Evolutionary conservation across 2,888 invertebrate species (phyloP).

Genomic region (Andrena hattorfiana): DNA sequence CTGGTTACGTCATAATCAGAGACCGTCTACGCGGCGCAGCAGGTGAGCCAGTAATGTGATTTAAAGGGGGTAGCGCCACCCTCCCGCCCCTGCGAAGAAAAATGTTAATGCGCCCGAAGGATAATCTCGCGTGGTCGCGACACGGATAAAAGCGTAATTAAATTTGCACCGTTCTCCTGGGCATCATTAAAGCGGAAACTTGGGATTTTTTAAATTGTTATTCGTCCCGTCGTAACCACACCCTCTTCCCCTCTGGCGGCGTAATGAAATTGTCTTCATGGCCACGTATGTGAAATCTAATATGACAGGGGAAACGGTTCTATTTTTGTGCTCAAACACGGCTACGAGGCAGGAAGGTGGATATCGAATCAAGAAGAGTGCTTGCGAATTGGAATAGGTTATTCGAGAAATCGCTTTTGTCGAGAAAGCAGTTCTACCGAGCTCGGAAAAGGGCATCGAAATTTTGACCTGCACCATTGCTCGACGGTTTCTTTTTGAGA

Average conservation of each 20-base stretch:
- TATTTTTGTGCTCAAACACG: conserved; percentile 43
- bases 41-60: conserved; percentile 31
- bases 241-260: neutral
- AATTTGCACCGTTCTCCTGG: conserved; percentile 8
- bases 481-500: neutral
- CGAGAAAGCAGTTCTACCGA: neutral
- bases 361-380: conserved; percentile 50
- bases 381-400: conserved; percentile 32
- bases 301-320: conserved; percentile 35
- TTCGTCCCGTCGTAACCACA: neutral
- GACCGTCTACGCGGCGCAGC: neutral
- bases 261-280: conserved; percentile 47
- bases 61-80: neutral
- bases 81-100: conserved; percentile 17
- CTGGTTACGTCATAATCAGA: conserved; percentile 43
- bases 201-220: conserved; percentile 12
- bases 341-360: neutral
- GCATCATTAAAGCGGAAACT: conserved; percentile 13
- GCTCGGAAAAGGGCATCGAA: neutral
- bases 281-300: conserved; percentile 42
- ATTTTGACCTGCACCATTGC: neutral
- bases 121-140: conserved; percentile 13
- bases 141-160: conserved; percentile 40
- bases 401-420: conserved; percentile 31
- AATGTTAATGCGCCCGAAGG: conserved; percentile 32